Evolutionary conservation across 2,797 vertebrate genomes (phyloP), one percentile per base, ranked within the genome.

Genomic region (Prionace glauca): DNA sequence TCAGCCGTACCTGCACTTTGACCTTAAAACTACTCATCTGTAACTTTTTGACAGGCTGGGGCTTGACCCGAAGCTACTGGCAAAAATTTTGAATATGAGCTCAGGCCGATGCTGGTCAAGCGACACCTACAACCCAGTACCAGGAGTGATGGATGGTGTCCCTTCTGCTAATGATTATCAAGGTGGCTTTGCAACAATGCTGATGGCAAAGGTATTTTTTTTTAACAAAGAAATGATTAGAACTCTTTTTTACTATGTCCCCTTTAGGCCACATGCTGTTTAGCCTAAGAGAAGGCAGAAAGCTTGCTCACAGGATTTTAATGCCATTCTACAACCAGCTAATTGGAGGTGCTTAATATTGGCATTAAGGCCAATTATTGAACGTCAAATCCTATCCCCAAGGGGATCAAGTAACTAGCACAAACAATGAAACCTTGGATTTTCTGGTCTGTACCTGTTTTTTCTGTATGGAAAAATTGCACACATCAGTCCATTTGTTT

Each of bases 101-200:
- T 99, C 99, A 90, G 99, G 99, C 95, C 99, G 99, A 50, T 99
- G 99, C 96, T 99, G 99, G 99, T 99, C 99, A 97, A 99, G 99
- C 96, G 99, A 99, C 97, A 98, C 98, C 0, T 99, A 99, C 96
- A 99, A 99, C 97, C 99, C 99, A n/a, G 99, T 99, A 65, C 99
- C 99, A n/a, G 99, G 99, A 88, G 99, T 99, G 96, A 99, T 99
- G 99, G 99, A 99, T 96, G 99, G 99, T 71, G 99, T 99, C 7
- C 99, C 99, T 0, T 99, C 99, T 45, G 98, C 97, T 95, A 99
- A 99, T 97, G 99, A 99, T 98, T 99, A 99, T 96, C 99, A 99
- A 96, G 99, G 99, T 96, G 99, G 99, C 96, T 99, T 99, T 95
- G 99, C 98, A 97, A 98, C 99, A 91, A 98, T 98, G 62, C 98